phyloP scores from a whole-genome alignment of 2,797 vertebrate species.

The Platalea minor region DNA sequence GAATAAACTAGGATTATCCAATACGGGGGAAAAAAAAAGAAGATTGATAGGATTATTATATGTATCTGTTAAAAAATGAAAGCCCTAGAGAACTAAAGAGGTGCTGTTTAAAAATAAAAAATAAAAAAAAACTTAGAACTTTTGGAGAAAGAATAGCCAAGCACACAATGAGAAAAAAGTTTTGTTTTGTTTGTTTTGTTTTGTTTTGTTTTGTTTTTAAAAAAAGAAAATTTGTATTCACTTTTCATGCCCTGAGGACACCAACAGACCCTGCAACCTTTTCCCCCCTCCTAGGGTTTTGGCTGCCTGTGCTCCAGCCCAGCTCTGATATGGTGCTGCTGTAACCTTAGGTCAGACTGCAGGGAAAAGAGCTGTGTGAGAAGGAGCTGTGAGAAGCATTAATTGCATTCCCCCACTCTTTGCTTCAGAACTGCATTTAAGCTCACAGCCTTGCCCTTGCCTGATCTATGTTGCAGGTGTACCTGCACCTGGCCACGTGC shows the following conservation, averaged over 20 bases:
- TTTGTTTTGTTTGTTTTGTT: not conserved
- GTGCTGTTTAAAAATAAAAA: not conserved
- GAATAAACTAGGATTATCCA: not conserved
- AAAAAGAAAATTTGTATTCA: not conserved
- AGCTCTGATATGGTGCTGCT: accelerated
- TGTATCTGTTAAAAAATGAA: not conserved
- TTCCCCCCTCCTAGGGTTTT: not conserved
- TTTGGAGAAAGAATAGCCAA: not conserved
- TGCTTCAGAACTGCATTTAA: not conserved
- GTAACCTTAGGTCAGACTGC: not conserved
- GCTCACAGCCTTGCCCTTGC: not conserved
- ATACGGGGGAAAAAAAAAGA: not conserved
- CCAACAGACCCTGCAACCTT: not conserved
- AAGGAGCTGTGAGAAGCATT: not conserved
- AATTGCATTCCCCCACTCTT: not conserved
- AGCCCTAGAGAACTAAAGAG: not conserved
- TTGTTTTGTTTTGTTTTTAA: not conserved
- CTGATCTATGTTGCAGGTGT: not conserved
- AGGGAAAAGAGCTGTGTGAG: not conserved
- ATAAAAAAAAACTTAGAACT: not conserved
- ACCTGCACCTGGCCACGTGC: accelerated
- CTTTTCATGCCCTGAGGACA: not conserved
- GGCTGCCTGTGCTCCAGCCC: not conserved
- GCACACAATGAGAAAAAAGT: not conserved
- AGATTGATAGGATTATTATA: not conserved